Evolutionary conservation across 2,113 vertebrate genomes (phyloP).

Genomic region (Pluvialis apricaria): DNA sequence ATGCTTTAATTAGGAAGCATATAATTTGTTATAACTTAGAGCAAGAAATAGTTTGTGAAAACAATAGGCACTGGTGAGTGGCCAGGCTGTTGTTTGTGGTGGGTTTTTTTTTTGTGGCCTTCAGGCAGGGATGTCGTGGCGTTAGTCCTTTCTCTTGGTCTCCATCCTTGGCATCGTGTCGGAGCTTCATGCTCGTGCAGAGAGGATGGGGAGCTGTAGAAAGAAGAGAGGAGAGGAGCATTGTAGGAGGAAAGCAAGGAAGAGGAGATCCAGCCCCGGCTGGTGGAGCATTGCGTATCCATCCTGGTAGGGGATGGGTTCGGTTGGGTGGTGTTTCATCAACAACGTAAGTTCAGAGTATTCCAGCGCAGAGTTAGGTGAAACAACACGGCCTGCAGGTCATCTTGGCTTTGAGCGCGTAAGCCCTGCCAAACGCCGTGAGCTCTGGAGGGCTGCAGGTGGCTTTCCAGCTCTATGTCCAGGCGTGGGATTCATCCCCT

Average conservation of each 20-base stretch:
- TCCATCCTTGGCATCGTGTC: neutral
- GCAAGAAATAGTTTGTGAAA: neutral
- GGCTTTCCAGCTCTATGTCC: neutral
- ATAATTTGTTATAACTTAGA: neutral
- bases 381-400: neutral
- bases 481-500: neutral
- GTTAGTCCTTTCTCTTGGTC: neutral
- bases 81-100: neutral
- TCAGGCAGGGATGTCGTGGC: neutral
- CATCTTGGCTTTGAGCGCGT: neutral
- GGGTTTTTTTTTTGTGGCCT: neutral
- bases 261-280: neutral
- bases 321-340: accelerated
- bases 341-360: accelerated
- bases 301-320: neutral
- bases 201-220: neutral
- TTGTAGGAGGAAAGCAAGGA: neutral
- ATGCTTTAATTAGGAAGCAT: neutral
- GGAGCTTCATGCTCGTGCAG: neutral
- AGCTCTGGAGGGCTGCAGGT: neutral
- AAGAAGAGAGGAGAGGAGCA: neutral
- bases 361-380: neutral
- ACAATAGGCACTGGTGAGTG: neutral
- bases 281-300: neutral
- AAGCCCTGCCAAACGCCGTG: neutral